Conservation (phyloP, 2,113 vertebrate species). For the Corvus moneduloides region DNA sequence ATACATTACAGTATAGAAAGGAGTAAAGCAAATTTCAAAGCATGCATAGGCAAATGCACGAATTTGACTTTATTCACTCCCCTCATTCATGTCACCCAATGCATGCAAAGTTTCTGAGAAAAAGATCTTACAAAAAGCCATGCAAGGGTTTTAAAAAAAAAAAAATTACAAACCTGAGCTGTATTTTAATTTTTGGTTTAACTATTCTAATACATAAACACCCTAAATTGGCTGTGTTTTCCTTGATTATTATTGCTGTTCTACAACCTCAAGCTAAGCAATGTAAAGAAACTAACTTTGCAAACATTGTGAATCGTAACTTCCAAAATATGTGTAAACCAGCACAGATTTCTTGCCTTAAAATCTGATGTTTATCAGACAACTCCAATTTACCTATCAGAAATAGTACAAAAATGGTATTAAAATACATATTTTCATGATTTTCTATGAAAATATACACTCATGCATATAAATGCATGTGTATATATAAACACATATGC, state of each 20-base stretch:
- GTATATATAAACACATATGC: background rate
- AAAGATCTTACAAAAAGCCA: background rate
- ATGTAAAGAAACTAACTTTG: background rate
- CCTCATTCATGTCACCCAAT: background rate
- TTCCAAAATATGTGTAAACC: background rate
- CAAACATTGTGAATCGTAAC: background rate
- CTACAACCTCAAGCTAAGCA: background rate
- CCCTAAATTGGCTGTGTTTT: background rate
- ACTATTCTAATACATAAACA: background rate
- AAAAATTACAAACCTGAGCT: background rate
- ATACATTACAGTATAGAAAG: background rate
- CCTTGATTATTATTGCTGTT: background rate
- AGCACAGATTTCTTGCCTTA: background rate
- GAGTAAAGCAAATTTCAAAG: background rate
- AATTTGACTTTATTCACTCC: background rate
- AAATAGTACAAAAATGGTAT: background rate
- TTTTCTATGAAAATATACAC: background rate
- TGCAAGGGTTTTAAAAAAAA: constrained; percentile 3
- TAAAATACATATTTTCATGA: background rate
- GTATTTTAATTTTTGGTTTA: background rate
- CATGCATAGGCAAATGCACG: background rate
- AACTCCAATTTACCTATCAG: background rate
- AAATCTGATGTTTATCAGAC: background rate
- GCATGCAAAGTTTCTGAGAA: constrained; percentile 26
- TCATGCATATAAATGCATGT: background rate